Conservation (phyloP, 2,113 vertebrate species). For the Syrrhaptes paradoxus region DNA sequence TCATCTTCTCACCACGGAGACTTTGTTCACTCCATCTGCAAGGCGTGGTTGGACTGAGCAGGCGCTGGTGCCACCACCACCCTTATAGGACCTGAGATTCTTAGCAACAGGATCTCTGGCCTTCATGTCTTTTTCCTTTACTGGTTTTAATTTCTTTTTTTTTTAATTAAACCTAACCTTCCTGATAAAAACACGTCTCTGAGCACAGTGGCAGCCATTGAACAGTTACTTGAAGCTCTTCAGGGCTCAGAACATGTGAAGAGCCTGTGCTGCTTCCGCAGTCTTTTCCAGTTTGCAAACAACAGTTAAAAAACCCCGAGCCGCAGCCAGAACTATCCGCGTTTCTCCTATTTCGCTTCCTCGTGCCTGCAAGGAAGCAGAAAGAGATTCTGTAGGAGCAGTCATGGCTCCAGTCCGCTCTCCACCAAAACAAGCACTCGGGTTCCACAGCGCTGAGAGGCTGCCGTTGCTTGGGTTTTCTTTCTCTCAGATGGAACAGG, state of each 20-base stretch:
- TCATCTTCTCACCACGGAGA: not conserved
- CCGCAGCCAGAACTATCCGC: not conserved
- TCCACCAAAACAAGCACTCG: not conserved
- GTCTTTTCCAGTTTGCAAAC: not conserved
- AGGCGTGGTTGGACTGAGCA: not conserved
- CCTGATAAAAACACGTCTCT: not conserved
- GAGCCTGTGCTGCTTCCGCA: not conserved
- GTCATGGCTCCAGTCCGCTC: not conserved
- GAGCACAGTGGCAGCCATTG: not conserved
- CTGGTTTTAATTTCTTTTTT: not conserved
- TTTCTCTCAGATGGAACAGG: not conserved
- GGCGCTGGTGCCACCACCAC: not conserved
- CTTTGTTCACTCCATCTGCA: not conserved
- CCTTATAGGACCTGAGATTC: not conserved
- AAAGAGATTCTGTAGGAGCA: not conserved
- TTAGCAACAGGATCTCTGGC: not conserved
- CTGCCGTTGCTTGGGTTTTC: not conserved
- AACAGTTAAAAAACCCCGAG: not conserved
- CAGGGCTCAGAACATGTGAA: not conserved
- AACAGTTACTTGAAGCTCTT: not conserved
- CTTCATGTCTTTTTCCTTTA: not conserved
- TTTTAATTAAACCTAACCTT: not conserved
- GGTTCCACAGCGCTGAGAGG: not conserved
- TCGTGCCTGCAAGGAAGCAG: not conserved
- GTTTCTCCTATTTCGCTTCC: not conserved